Base-by-base conservation (phyloP, 2,797 vertebrate genomes). In the Gymnopithys bicolor region DNA sequence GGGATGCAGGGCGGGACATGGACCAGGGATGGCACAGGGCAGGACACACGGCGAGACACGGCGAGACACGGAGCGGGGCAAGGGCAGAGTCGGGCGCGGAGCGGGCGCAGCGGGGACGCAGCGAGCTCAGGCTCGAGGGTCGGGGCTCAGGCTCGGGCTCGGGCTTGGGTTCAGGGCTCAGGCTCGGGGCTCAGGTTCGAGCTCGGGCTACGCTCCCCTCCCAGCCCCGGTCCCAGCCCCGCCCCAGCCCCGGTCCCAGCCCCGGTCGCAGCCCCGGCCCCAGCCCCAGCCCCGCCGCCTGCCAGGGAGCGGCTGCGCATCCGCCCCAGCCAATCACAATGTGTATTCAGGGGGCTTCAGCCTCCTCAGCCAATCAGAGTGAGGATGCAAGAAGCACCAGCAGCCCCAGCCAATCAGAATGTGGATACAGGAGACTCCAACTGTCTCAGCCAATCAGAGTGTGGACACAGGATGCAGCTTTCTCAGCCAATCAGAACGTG, bases 401-500 rank as follows among this genome's bases (percentile, higher is more conserved):
- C 16, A 12, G 5, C 32, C 1, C 4, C 32, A n/a, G 53, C 69
- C 85, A 87, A 80, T 80, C 45, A 58, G 19, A 0, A 4, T 4
- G 8, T 12, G 15, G 11, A 32, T 9, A 18, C 4, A 18, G 9
- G 1, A 18, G 2, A 15, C 13, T 11, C 8, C 33, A 16, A 24
- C 25, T 13, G 17, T 5, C 1, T 10, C 28, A 39, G 27, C 62
- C 63, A 62, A 52, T 76, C 37, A 35, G 24, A 9, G 3, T 7
- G n/a, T 10, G 18, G 5, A n/a, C 19, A 18, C 4, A 8, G 18
- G 3, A 41, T 8, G 13, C 39, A 4, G 8, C 9, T 5, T 13
- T 0, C 14, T 22, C 32, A 48, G 56, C 49, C 49, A 82, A 75
- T 49, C 35, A 43, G 18, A 19, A 2, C 7, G 37, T 45, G 52